phyloP scores from a whole-genome alignment of 2,888 invertebrate species.

The Geophilus truncorum region DNA sequence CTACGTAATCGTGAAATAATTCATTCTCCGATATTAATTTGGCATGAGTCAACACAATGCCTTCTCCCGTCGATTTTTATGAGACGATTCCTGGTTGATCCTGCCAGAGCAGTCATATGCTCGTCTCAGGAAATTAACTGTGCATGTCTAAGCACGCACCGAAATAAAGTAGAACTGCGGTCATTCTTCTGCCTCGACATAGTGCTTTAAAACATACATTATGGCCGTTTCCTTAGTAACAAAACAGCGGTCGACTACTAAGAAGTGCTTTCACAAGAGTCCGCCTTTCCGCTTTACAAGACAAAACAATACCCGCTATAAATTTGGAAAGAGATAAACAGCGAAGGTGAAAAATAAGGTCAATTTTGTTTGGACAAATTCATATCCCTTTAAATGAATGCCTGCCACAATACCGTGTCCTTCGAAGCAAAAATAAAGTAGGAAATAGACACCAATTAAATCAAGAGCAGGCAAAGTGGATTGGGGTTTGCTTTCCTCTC shows the following conservation, averaged over 20 bases:
- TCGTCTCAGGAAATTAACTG: neutral
- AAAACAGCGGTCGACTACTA: neutral
- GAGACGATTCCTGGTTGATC: neutral
- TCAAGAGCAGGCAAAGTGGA: neutral
- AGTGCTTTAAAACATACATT: neutral
- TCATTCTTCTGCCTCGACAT: neutral
- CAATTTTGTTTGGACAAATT: neutral
- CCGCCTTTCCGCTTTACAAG: neutral
- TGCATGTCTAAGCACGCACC: neutral
- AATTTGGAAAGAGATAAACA: no score
- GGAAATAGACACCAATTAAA: neutral
- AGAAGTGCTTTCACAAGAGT: neutral
- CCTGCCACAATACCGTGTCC: no score
- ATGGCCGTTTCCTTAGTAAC: neutral
- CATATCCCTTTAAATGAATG: neutral
- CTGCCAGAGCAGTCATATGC: neutral
- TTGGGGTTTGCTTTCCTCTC: neutral
- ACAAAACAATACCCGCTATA: neutral
- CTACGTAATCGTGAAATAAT: neutral
- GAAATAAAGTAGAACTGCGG: neutral
- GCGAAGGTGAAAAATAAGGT: neutral
- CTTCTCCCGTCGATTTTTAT: neutral
- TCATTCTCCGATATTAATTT: neutral
- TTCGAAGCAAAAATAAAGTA: neutral
- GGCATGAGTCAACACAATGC: neutral